Base-by-base conservation (phyloP, 2,888 invertebrate genomes). In the Agrilus cyanescens region DNA sequence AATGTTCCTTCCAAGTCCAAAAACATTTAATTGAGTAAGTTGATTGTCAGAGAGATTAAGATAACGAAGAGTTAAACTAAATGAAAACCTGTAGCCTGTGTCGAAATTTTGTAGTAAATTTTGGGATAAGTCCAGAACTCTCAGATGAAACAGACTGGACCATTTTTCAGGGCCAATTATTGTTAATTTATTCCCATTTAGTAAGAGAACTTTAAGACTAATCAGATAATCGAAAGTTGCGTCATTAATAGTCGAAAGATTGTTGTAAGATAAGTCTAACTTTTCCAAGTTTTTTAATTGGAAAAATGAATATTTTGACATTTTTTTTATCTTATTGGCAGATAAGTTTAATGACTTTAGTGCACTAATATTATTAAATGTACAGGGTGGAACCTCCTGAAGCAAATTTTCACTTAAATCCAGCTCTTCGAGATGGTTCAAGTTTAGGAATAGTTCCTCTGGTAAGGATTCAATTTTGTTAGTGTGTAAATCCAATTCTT, bases 31-130 rank as follows among this genome's bases (percentile, higher is more conserved):
- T 8, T 43, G 14, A 1, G 44, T 51, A 32, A 61, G 40, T 38
- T 43, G 47, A 43, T 60, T 61, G 0, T 46, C 46, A 38, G 53
- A 53, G 18, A 61, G 44, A 47, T 59, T 56, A 18, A 61, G 41
- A 4, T 38, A 41, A 16, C 45, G 37, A 44, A 61, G 47, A 18
- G 32, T 39, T 13, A 39, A 38, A 5, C 8, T 13, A 34, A 58
- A 57, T 5, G 49, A 46, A 36, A 52, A 56, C 38, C 50, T 49
- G 33, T 48, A 45, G 16, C 32, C 45, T 4, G 49, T 31, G 37
- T 55, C 54, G 31, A 58, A 53, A 32, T 48, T 43, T n/a, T 32
- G 31, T 34, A 54, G 34, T 10, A 15, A 29, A 38, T 54, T 54
- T 4, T 41, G 38, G 7, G 53, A 44, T 32, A 53, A 32, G 38